These are phyloP conservation scores for Myotis yumanensis DNA, from an alignment of 2,113 vertebrate genomes.

Conservation along the genomic window DNA sequence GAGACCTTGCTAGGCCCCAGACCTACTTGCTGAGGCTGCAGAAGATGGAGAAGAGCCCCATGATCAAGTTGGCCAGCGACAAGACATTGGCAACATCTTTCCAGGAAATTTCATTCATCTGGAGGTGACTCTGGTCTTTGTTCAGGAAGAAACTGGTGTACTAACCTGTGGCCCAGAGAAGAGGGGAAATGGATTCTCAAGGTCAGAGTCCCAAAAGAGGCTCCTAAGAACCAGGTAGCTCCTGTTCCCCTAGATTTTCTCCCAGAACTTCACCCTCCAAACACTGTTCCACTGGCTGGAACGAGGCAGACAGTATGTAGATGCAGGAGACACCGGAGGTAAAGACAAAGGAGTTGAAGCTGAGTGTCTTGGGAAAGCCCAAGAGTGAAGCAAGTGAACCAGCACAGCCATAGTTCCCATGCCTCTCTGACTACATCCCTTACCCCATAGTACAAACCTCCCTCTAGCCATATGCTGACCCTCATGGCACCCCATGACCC, in stretches of 20 bases:
- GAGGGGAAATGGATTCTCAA: conserved; percentile 25
- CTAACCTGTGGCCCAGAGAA: conserved; percentile 84
- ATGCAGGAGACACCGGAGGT: neutral
- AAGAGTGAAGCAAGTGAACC: neutral
- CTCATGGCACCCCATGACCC: neutral
- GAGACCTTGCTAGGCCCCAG: neutral
- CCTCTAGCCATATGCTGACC: neutral
- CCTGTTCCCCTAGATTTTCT: neutral
- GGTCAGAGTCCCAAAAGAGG: neutral
- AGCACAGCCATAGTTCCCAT: neutral
- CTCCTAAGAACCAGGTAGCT: neutral
- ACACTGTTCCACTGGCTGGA: neutral
- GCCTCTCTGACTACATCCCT: neutral
- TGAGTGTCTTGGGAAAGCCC: neutral
- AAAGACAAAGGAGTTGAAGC: neutral
- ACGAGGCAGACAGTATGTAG: neutral
- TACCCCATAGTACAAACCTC: neutral
- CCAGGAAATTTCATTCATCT: conserved; percentile 88
- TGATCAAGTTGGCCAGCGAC: conserved; percentile 91
- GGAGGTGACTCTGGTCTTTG: conserved; percentile 70
- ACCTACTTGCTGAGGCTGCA: conserved; percentile 91
- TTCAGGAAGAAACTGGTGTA: conserved; percentile 83
- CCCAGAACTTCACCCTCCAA: neutral
- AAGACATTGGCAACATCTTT: conserved; percentile 91
- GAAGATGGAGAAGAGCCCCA: conserved; percentile 92